Percentiles rank a stretch among this genome's conserved stretches.
Conservation (phyloP, 2,113 vertebrate species). For the Merops nubicus region DNA sequence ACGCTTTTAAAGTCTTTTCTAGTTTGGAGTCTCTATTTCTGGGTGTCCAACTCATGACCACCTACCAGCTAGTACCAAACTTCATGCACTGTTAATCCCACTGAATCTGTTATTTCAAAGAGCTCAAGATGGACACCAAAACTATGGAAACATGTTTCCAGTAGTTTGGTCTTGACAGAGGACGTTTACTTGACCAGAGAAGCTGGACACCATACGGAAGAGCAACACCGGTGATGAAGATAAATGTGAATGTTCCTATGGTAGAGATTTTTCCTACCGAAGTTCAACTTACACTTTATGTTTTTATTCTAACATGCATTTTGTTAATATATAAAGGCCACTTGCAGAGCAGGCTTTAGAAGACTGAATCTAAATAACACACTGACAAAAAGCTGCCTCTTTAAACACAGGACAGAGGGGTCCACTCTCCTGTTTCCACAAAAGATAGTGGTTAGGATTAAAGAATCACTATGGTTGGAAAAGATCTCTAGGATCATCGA, state of each 20-base stretch:
- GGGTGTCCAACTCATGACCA: background rate
- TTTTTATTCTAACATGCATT: no score
- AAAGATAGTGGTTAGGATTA: background rate
- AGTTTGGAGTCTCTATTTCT: background rate
- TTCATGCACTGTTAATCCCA: background rate
- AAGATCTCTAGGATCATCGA: no score
- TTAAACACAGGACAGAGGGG: background rate
- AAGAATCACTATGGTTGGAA: no score
- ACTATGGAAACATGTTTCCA: background rate
- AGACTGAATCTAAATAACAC: background rate
- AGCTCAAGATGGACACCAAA: background rate
- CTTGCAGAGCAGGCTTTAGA: background rate
- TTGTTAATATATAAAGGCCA: background rate
- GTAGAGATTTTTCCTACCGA: background rate
- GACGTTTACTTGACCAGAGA: background rate
- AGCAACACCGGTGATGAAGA: fast-evolving
- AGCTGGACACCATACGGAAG: background rate
- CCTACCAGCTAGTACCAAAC: background rate
- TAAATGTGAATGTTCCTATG: background rate
- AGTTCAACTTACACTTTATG: background rate
- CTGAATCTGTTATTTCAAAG: background rate
- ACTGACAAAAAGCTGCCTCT: background rate
- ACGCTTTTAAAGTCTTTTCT: background rate
- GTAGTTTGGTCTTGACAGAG: background rate
- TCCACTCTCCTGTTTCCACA: background rate